These are phyloP conservation scores for Gavialis gangeticus DNA, from an alignment of 2,113 vertebrate species.

Conservation along the genomic window DNA sequence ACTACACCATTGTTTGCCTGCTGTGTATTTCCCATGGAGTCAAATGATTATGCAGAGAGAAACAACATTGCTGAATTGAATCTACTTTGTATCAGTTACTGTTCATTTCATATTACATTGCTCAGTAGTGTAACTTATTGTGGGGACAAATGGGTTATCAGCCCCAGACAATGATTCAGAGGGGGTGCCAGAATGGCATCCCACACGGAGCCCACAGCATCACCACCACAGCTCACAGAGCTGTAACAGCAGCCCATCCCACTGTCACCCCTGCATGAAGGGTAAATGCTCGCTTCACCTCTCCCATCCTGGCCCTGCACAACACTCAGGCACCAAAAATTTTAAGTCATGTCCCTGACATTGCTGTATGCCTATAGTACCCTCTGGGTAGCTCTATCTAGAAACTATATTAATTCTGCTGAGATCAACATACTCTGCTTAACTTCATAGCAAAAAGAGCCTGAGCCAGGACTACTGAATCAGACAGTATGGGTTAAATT, in stretches of 20 bases:
- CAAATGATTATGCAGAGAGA: background rate
- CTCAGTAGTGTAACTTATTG: no score
- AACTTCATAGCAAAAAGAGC: background rate
- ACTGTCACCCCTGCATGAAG: no score
- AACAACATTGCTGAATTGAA: background rate
- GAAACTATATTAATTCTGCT: background rate
- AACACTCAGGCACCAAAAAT: no score
- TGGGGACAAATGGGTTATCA: no score
- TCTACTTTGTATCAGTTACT: background rate
- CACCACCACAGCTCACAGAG: no score
- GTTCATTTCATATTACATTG: background rate
- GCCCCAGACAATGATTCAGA: no score
- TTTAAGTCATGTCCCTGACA: background rate
- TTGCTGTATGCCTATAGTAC: background rate
- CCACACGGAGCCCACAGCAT: no score
- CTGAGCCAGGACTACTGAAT: background rate
- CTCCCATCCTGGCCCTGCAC: no score
- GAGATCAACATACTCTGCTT: background rate
- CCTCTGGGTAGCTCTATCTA: background rate
- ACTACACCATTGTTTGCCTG: background rate
- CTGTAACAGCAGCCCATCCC: no score
- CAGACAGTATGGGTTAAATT: background rate
- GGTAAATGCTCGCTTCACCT: no score
- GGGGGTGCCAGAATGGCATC: no score
- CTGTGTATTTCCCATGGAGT: background rate